Evolutionary conservation across 2,888 invertebrate species (phyloP).

Genomic region (Athalia rosae): DNA sequence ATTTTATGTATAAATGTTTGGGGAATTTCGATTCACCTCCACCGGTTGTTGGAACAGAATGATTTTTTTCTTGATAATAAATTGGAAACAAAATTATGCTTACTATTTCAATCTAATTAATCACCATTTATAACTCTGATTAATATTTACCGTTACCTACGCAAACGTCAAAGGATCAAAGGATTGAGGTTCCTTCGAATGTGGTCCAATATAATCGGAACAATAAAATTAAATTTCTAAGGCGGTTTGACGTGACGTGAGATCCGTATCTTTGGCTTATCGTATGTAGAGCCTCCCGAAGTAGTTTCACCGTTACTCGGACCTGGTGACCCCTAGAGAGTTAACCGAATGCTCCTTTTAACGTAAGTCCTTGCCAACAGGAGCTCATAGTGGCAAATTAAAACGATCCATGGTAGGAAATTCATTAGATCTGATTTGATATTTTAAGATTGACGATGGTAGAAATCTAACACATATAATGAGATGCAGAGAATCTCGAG

Average conservation of each 20-base stretch:
- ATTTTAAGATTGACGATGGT: not conserved
- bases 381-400: too few relatives aligned
- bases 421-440: too few relatives aligned
- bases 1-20: too few relatives aligned
- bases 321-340: constrained; percentile 11
- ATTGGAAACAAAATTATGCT: not conserved
- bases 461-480: not conserved
- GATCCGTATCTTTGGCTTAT: constrained; percentile 6
- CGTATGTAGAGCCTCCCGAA: constrained; percentile 2
- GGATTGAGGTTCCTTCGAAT: not conserved
- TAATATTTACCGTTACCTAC: constrained; percentile 20
- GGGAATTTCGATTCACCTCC: too few relatives aligned
- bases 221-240: constrained; percentile 9
- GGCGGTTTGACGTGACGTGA: not conserved
- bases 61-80: too few relatives aligned
- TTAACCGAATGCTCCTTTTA: not conserved
- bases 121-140: not conserved
- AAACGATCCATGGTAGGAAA: too few relatives aligned
- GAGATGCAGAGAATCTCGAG: not conserved
- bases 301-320: constrained; percentile 9
- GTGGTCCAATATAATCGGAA: not conserved
- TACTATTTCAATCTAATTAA: not conserved
- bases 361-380: too few relatives aligned
- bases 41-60: too few relatives aligned
- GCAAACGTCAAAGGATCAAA: not conserved